phyloP scores from a whole-genome alignment of 1,140 invertebrate genomes.

The Nasonia giraulti region DNA sequence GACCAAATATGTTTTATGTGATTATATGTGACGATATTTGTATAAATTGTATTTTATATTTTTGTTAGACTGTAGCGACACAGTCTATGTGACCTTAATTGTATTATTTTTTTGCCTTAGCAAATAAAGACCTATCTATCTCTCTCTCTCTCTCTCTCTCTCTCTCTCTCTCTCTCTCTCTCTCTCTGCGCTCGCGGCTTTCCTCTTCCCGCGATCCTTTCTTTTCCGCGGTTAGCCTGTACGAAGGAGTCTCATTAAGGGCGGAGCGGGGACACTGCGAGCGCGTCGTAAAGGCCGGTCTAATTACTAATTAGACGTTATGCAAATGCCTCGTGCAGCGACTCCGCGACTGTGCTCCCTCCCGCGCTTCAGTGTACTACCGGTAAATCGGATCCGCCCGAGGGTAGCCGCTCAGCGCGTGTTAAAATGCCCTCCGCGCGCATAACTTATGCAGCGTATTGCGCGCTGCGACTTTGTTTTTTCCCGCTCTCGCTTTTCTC shows the following conservation, averaged over 20 bases:
- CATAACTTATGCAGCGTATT: not conserved
- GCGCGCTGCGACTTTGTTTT: not conserved
- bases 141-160: too few relatives aligned
- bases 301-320: slow-evolving; percentile 74
- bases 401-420: not conserved
- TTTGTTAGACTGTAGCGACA: too few relatives aligned
- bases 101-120: too few relatives aligned
- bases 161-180: too few relatives aligned
- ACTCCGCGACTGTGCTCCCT: too few relatives aligned
- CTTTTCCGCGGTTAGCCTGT: not conserved
- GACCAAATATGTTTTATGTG: too few relatives aligned
- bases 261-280: not conserved
- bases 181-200: not conserved
- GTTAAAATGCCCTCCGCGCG: slow-evolving; percentile 14
- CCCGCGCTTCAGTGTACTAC: not conserved
- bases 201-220: not conserved
- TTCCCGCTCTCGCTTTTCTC: not conserved
- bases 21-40: too few relatives aligned
- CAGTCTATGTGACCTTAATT: too few relatives aligned
- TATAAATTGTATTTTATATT: too few relatives aligned
- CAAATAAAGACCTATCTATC: too few relatives aligned
- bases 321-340: slow-evolving; percentile 49
- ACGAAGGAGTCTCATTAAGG: not conserved
- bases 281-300: slow-evolving; percentile 66
- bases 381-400: slow-evolving; percentile 34